Conservation (phyloP, 2,888 invertebrate species). For the Lasioglossum vierecki region DNA sequence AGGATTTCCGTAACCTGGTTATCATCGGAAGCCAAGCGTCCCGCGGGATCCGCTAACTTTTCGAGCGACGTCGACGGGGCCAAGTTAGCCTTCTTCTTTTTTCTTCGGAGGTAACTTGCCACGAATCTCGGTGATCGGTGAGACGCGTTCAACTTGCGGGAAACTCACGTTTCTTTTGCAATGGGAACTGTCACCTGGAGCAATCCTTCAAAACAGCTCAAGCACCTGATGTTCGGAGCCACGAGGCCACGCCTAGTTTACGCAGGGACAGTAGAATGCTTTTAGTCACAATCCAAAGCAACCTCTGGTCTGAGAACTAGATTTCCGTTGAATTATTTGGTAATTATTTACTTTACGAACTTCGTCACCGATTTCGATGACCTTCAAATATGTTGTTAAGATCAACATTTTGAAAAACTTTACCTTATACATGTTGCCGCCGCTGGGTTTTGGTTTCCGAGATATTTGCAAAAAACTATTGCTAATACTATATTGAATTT, state of each 20-base stretch:
- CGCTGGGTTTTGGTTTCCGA: too few relatives aligned
- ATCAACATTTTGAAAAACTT: too few relatives aligned
- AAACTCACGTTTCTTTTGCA: not conserved
- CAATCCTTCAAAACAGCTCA: not conserved
- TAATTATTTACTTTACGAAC: too few relatives aligned
- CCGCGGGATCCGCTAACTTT: not conserved
- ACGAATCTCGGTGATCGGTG: not conserved
- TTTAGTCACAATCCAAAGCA: too few relatives aligned
- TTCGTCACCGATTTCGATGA: too few relatives aligned
- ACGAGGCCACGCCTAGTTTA: not conserved
- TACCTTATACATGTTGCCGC: too few relatives aligned
- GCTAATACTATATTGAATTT: too few relatives aligned
- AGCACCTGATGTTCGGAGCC: not conserved
- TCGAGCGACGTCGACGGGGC: not conserved
- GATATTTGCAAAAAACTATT: too few relatives aligned
- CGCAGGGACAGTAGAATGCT: too few relatives aligned
- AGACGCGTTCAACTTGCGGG: not conserved
- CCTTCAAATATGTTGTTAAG: too few relatives aligned
- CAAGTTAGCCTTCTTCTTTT: not conserved
- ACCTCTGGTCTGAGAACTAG: too few relatives aligned
- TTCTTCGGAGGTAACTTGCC: not conserved
- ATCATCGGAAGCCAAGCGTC: constrained; percentile 18
- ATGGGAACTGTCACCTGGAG: not conserved
- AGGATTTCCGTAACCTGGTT: constrained; percentile 24
- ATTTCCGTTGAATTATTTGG: too few relatives aligned